phyloP scores from a whole-genome alignment of 1,140 invertebrate genomes.

The Plectrocnemia conspersa region DNA sequence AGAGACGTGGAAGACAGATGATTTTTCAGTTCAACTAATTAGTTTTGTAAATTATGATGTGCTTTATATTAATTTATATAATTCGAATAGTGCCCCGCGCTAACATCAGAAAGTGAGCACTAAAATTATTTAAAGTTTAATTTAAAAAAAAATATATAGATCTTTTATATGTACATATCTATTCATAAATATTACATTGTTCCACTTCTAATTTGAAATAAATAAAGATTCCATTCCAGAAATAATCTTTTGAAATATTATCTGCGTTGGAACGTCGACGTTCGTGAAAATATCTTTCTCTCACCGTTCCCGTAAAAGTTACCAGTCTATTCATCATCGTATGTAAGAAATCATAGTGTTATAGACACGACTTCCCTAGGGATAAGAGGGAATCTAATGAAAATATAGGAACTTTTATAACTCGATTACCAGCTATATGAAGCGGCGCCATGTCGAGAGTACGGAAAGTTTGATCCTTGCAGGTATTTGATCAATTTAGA shows the following conservation, averaged over 20 bases:
- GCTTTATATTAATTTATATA: too few species aligned
- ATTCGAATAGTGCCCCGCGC: too few species aligned
- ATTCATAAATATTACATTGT: too few species aligned
- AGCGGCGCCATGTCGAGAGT: neutral
- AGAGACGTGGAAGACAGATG: too few species aligned
- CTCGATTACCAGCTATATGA: slow-evolving; percentile 18
- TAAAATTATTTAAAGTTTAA: too few species aligned
- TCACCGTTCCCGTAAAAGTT: neutral
- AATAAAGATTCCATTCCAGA: too few species aligned
- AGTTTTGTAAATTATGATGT: too few species aligned
- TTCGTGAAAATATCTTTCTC: neutral
- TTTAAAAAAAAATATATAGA: too few species aligned
- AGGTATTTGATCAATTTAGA: slow-evolving; percentile 11
- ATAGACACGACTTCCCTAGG: neutral
- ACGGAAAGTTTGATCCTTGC: neutral
- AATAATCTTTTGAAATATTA: neutral
- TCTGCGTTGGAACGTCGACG: neutral
- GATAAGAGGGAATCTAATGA: slow-evolving; percentile 30
- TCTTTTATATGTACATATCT: too few species aligned
- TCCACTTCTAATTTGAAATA: too few species aligned
- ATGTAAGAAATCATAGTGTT: neutral
- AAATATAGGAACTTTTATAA: slow-evolving; percentile 28
- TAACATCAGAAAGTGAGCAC: too few species aligned
- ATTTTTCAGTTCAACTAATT: too few species aligned
- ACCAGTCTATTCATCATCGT: neutral